phyloP scores from a whole-genome alignment of 2,888 invertebrate species.

The Cordilura impudica region DNA sequence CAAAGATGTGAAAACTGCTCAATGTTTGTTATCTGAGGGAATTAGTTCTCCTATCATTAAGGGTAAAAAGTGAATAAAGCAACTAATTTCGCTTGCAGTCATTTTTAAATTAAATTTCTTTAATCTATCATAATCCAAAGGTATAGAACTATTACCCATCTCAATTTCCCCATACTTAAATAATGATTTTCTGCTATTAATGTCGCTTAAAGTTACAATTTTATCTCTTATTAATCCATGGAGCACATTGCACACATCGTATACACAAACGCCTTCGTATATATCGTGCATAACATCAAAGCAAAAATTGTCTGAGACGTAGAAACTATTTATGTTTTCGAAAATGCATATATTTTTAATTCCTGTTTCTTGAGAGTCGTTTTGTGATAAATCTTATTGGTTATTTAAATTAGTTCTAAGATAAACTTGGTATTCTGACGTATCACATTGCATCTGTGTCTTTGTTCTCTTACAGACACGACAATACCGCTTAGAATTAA shows the following conservation, averaged over 20 bases:
- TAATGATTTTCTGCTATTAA: slow-evolving; percentile 46
- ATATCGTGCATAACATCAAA: slow-evolving; percentile 19
- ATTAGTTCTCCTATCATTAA: no score
- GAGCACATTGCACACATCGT: no score
- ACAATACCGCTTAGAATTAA: no score
- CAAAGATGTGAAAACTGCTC: no score
- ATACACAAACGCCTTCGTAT: slow-evolving; percentile 10
- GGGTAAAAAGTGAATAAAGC: no score
- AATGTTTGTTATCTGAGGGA: no score
- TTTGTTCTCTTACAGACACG: slow-evolving; percentile 55
- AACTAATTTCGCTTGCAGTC: no score
- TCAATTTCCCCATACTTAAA: slow-evolving; percentile 45
- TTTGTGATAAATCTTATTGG: neutral
- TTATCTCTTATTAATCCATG: no score
- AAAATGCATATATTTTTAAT: neutral
- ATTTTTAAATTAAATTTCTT: no score
- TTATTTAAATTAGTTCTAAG: slow-evolving; percentile 57
- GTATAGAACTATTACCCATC: neutral
- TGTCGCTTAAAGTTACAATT: slow-evolving; percentile 16
- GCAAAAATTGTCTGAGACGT: no score
- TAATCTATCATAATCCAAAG: neutral
- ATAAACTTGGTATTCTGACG: slow-evolving; percentile 37
- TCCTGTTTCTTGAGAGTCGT: neutral
- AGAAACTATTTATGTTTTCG: neutral
- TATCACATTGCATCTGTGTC: slow-evolving; percentile 49